These are phyloP conservation scores for Dipodomys spectabilis DNA, from an alignment of 2,113 vertebrate genomes.

Conservation along the genomic window DNA sequence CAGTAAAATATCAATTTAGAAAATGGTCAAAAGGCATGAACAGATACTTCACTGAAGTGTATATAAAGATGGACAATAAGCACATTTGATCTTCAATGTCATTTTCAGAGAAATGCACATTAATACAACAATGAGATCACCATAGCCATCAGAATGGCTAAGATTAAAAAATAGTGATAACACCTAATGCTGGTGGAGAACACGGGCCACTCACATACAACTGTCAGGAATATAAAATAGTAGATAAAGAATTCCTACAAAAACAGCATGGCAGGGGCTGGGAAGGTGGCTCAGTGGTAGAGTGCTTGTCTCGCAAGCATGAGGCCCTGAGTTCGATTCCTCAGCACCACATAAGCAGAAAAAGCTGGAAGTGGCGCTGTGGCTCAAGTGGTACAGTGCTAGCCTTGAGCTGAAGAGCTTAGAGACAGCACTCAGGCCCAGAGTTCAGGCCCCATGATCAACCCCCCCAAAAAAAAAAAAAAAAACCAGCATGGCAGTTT, in stretches of 20 bases:
- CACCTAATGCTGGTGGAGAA: conserved; percentile 17
- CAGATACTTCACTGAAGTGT: background rate
- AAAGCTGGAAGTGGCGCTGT: no score
- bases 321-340: no score
- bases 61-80: background rate
- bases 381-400: no score
- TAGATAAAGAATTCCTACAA: background rate
- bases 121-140: conserved; percentile 44
- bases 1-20: conserved; percentile 33
- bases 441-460: no score
- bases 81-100: conserved; percentile 10
- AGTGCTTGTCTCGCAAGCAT: no score
- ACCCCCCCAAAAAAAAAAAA: no score
- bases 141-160: conserved; percentile 30
- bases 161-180: conserved; percentile 35
- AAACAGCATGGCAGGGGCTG: background rate
- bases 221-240: background rate
- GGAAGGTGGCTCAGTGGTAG: no score
- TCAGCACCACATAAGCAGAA: no score
- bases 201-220: background rate
- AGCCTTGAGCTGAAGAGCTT: no score
- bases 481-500: conserved; percentile 26
- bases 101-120: conserved; percentile 41
- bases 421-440: no score
- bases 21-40: conserved; percentile 39